phyloP scores from a whole-genome alignment of 2,113 vertebrate genomes.

The Stercorarius parasiticus region DNA sequence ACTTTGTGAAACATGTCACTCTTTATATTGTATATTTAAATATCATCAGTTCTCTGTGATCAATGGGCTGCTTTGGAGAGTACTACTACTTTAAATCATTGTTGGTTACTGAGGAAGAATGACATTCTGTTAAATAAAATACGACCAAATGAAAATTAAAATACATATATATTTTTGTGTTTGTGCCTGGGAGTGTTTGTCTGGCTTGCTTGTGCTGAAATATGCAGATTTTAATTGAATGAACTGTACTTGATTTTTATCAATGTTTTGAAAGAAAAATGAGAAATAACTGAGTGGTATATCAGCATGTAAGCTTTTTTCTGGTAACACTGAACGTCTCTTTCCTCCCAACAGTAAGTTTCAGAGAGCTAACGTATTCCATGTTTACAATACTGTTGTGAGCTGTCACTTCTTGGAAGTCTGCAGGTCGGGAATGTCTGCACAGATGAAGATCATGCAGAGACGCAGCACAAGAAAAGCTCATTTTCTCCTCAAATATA shows the following conservation, averaged over 20 bases:
- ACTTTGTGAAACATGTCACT: conserved; percentile 33
- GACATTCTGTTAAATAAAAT: conserved; percentile 68
- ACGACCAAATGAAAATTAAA: conserved; percentile 62
- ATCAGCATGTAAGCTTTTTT: neutral
- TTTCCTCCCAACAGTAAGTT: neutral
- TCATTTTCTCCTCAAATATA: neutral
- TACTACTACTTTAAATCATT: conserved; percentile 41
- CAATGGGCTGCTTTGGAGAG: conserved; percentile 38
- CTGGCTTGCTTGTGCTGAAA: neutral
- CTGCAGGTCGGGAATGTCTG: neutral
- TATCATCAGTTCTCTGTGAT: conserved; percentile 21
- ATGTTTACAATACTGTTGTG: neutral
- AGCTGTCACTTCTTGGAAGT: neutral
- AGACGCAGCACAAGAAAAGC: neutral
- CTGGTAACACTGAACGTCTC: neutral
- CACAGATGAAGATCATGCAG: neutral
- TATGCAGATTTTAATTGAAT: neutral
- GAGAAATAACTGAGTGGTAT: neutral
- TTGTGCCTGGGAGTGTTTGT: conserved; percentile 10
- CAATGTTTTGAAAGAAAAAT: neutral
- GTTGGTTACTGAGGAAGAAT: conserved; percentile 52
- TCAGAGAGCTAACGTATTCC: neutral
- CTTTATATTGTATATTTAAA: conserved; percentile 50
- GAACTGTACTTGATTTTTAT: neutral
- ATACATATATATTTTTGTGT: conserved; percentile 57